Base-by-base conservation (phyloP, 2,797 vertebrate species). In the Leuciscus waleckii region DNA sequence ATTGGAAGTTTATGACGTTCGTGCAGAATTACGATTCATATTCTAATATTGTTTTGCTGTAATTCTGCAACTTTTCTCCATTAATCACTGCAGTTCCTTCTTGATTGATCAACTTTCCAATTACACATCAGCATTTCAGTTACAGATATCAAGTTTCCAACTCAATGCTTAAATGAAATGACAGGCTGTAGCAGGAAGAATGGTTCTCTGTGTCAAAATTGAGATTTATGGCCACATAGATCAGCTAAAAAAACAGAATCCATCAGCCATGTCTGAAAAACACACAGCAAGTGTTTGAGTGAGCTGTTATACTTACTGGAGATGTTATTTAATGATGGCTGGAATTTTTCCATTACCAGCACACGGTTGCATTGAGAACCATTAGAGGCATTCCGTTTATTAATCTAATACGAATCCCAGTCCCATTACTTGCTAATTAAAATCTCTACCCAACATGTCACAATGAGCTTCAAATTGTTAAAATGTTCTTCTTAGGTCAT, bases 321-420 rank as follows among this genome's bases (percentile, higher is more conserved):
- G 61, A 69, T 69, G 35, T 58, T 58, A 39, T 84, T 69, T 76
- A 16, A 67, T 54, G 73, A 77, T 67, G 49, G 21, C 10, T 51
- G 41, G 16, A n/a, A 16, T 67, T 56, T 77, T n/a, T 65, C 67
- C 13, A 73, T 54, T 68, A 77, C 11, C 37, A 32, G 11, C 19
- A 7, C 11, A 13, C 29, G 16, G 73, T 23, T 83, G 61, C 32
- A 54, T 14, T 75, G 70, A 49, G 81, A 56, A 37, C 56, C 29
- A 63, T 51, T 39, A 51, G 81, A 76, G 43, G 14, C 29, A 61
- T 39, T 68, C 13, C 11, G 4, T 49, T 43, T 61, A 35, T 67
- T 67, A 67, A 19, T 32, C 29, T 7, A 67, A 32, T 16, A 32
- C 14, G 2, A 35, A 35, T 35, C 29, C 6, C 63, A 65, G 63